Percentiles rank a stretch among this genome's conserved stretches.
Conservation (phyloP, 2,113 vertebrate genomes). For the Platichthys flesus region DNA sequence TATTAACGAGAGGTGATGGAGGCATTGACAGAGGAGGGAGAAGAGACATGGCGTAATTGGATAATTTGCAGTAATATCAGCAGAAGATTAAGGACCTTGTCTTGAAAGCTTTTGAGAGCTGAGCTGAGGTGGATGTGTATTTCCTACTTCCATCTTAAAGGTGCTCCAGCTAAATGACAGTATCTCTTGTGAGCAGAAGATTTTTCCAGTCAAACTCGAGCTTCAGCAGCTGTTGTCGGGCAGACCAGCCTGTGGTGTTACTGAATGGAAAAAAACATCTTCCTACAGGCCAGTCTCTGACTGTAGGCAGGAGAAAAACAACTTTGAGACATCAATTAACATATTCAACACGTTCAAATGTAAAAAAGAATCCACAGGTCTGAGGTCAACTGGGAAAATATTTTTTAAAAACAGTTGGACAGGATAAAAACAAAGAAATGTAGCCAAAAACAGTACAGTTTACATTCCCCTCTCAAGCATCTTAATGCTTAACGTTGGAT, state of each 20-base stretch:
- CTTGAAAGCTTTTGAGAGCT: slow-evolving; percentile 28
- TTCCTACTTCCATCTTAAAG: background rate
- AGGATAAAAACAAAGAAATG: slow-evolving; percentile 2
- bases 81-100: slow-evolving; percentile 45
- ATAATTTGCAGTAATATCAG: slow-evolving; percentile 35
- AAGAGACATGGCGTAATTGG: slow-evolving; percentile 1
- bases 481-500: background rate
- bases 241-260: slow-evolving; percentile 39
- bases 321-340: slow-evolving; percentile 61
- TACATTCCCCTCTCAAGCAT: background rate
- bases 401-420: slow-evolving; percentile 29
- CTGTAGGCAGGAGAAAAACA: slow-evolving; percentile 43
- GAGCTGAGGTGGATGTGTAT: slow-evolving; percentile 15
- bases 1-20: slow-evolving; percentile 38
- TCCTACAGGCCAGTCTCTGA: slow-evolving; percentile 45
- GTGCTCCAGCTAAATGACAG: slow-evolving; percentile 3
- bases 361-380: background rate
- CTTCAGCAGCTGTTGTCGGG: slow-evolving; percentile 25
- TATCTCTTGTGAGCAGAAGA: slow-evolving; percentile 45
- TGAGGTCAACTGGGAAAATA: background rate
- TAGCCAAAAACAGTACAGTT: background rate
- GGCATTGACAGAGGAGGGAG: slow-evolving; percentile 21
- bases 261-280: slow-evolving; percentile 13
- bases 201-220: slow-evolving; percentile 34
- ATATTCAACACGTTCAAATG: slow-evolving; percentile 49